Percentiles rank a stretch among this genome's conserved stretches.
Conservation (phyloP, 1,140 invertebrate genomes). For the Eubasilissa regina region DNA sequence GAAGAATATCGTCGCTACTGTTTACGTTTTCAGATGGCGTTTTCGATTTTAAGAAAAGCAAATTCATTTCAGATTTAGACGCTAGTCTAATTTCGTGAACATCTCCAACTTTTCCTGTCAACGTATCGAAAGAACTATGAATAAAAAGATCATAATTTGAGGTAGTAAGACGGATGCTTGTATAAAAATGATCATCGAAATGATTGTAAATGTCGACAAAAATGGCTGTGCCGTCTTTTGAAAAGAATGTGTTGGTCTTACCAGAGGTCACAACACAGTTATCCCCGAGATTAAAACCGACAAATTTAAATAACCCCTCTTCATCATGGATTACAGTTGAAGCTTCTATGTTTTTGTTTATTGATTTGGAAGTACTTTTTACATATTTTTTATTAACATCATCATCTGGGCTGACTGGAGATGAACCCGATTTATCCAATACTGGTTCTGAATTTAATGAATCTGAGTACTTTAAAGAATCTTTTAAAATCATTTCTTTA, state of each 20-base stretch:
- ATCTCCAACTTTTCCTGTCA: conserved; percentile 54
- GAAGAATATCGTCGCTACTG: conserved; percentile 24
- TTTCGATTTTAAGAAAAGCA: conserved; percentile 56
- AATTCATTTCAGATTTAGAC: conserved; percentile 65
- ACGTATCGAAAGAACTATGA: conserved; percentile 61
- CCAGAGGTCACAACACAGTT: conserved; percentile 70
- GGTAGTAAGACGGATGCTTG: conserved; percentile 65
- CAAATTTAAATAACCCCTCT: conserved; percentile 62
- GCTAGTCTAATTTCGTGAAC: conserved; percentile 60
- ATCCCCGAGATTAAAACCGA: conserved; percentile 69
- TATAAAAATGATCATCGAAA: conserved; percentile 67
- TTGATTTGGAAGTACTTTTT: background rate
- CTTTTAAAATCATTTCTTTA: conserved; percentile 65
- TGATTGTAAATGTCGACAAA: conserved; percentile 62
- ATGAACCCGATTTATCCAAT: background rate
- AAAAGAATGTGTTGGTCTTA: conserved; percentile 66
- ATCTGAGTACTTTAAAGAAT: conserved; percentile 65
- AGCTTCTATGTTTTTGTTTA: background rate
- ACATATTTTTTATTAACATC: background rate
- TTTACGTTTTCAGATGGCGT: background rate
- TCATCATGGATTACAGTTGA: background rate
- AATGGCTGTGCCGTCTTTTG: conserved; percentile 68
- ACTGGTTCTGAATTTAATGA: conserved; percentile 40
- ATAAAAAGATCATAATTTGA: conserved; percentile 62
- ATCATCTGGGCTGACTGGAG: conserved; percentile 6